These are phyloP conservation scores for Prietella phreatophila DNA, from an alignment of 2,113 vertebrate species.

Conservation along the genomic window DNA sequence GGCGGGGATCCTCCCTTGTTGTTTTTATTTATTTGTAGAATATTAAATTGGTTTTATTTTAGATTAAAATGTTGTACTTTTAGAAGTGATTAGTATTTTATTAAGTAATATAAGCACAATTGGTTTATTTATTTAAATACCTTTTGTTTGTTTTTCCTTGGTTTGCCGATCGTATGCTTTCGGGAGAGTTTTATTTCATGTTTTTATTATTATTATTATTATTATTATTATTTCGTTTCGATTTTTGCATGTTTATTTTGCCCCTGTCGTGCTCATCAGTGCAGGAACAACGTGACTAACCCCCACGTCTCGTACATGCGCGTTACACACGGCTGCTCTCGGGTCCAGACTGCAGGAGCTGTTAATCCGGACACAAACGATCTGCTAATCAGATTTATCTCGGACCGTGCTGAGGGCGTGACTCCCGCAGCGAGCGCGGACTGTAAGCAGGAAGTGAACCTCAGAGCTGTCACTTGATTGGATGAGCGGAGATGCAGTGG, in stretches of 20 bases:
- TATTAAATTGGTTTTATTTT: too few relatives aligned
- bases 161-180: too few relatives aligned
- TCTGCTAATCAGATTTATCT: constrained; percentile 49
- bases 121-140: too few relatives aligned
- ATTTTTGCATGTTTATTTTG: neutral
- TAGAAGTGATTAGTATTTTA: too few relatives aligned
- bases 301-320: neutral
- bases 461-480: neutral
- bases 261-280: constrained; percentile 11
- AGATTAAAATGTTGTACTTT: too few relatives aligned
- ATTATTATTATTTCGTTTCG: too few relatives aligned
- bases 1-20: too few relatives aligned
- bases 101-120: too few relatives aligned
- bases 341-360: constrained; percentile 29
- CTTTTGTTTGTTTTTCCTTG: too few relatives aligned
- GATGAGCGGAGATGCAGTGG: neutral
- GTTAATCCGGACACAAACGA: constrained; percentile 45
- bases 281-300: constrained; percentile 34
- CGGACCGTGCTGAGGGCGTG: constrained; percentile 16
- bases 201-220: too few relatives aligned
- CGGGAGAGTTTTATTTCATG: too few relatives aligned
- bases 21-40: too few relatives aligned
- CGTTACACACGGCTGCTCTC: neutral
- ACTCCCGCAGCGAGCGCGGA: constrained; percentile 14
- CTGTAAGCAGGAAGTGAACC: constrained; percentile 29